Evolutionary conservation across 1,140 invertebrate genomes (phyloP), one percentile per base, ranked within the genome.

Genomic region (Magallana gigas): DNA sequence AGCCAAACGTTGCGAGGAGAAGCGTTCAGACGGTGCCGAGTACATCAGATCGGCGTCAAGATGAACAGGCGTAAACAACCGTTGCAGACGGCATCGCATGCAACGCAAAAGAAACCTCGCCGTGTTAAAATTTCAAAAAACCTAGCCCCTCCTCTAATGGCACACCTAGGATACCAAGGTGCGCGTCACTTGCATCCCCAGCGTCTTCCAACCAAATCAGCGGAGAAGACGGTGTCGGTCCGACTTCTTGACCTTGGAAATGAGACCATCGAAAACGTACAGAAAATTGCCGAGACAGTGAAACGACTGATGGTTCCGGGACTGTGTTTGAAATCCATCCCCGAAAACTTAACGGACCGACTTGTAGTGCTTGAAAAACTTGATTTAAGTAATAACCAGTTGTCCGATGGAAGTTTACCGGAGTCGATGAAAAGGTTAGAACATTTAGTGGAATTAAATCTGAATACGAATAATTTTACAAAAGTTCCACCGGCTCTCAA

Each of bases 101-200:
- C 60, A 80, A 83, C 57, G 23, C 68, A 23, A 48, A 83, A 83
- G 76, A 88, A 83, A 14, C 23, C 56, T 56, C 80, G 59, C 59
- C 87, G 62, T 58, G 36, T 83, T 8, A 83, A 64, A 23, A 81
- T 83, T n/a, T 29, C 56, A 18, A 23, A 84, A 23, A 87, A 14
- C n/a, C 56, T 23, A 14, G 18, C 57, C 48, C 83, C 84, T 11
- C 90, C 87, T 23, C 91, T 92, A 9, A 87, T 94, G 87, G 88
- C 92, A 8, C 92, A 93, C 71, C 87, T 94, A 12, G 92, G 91
- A 48, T 93, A 91, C 80, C 85, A 89, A 71, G 93, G 93, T 18
- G 90, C 89, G 1, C 88, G 94, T 3, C 93, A 94, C 76, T 85
- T 93, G 83, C 91, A 93, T 81, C 93, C 94, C 6, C 91, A 93